phyloP scores from a whole-genome alignment of 2,113 vertebrate genomes.

The Esox niger region DNA sequence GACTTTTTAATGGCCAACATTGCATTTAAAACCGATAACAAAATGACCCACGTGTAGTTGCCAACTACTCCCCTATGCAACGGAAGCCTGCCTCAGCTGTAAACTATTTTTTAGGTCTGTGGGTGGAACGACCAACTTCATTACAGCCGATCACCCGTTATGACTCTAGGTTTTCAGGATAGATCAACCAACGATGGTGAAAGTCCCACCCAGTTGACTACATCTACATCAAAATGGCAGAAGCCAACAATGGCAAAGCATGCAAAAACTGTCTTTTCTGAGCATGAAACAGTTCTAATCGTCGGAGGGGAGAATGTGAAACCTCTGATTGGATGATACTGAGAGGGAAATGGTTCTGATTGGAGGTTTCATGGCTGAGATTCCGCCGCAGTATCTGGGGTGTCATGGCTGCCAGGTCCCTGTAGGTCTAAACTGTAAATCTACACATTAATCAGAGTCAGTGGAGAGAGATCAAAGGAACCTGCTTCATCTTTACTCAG shows the following conservation, averaged over 20 bases:
- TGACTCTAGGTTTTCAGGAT: no score
- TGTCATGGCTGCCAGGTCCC: slow-evolving; percentile 73
- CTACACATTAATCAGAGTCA: slow-evolving; percentile 82
- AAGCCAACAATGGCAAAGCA: no score
- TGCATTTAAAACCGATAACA: slow-evolving; percentile 36
- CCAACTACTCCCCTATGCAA: no score
- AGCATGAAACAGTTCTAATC: no score
- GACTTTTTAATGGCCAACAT: background rate
- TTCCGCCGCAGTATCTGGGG: slow-evolving; percentile 76
- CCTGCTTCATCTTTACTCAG: slow-evolving; percentile 75
- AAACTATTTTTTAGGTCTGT: no score
- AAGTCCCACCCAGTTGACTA: no score
- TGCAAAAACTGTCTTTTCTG: no score
- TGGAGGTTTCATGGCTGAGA: slow-evolving; percentile 58
- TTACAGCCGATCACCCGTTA: no score
- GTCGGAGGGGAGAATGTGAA: no score
- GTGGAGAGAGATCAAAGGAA: slow-evolving; percentile 83
- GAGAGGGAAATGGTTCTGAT: slow-evolving; percentile 48
- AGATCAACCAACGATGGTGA: no score
- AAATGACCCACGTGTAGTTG: slow-evolving; percentile 40
- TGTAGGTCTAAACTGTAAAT: slow-evolving; percentile 80
- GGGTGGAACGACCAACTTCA: no score
- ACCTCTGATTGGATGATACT: slow-evolving; percentile 3
- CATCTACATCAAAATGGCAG: no score
- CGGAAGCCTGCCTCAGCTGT: background rate